Conservation (phyloP, 1,140 invertebrate species). For the Euwallacea fornicatus region DNA sequence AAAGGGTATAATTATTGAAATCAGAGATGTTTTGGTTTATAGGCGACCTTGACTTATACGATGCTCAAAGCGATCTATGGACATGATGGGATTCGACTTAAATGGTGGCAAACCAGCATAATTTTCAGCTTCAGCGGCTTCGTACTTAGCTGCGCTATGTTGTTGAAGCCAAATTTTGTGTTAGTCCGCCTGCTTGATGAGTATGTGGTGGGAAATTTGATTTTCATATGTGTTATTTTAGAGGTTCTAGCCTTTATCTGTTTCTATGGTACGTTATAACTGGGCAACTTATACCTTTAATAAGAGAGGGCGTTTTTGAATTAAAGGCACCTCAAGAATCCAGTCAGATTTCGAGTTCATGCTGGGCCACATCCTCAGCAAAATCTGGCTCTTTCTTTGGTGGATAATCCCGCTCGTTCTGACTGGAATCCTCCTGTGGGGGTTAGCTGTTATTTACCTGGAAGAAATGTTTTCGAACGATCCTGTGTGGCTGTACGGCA, state of each 20-base stretch:
- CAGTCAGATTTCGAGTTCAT: conserved; percentile 61
- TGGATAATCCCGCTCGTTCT: conserved; percentile 55
- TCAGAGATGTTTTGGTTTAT: conserved; percentile 35
- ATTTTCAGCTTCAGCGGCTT: conserved; percentile 50
- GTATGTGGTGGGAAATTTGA: conserved; percentile 57
- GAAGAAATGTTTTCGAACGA: conserved; percentile 44
- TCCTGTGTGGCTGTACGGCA: conserved; percentile 53
- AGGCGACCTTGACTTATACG: conserved; percentile 57
- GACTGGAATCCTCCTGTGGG: conserved; percentile 53
- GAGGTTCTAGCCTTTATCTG: conserved; percentile 57
- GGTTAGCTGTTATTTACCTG: conserved; percentile 47
- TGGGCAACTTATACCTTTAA: neutral
- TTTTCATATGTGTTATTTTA: conserved; percentile 54
- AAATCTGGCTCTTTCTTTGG: conserved; percentile 56
- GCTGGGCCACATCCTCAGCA: conserved; percentile 55
- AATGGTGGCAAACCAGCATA: conserved; percentile 54
- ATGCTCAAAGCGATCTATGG: conserved; percentile 54
- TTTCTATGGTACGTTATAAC: conserved; percentile 54
- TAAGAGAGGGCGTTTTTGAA: neutral
- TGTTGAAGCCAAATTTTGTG: conserved; percentile 47
- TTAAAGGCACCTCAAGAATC: conserved; percentile 54
- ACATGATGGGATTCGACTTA: conserved; percentile 50
- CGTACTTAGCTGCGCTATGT: conserved; percentile 45
- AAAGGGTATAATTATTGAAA: neutral
- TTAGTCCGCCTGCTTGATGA: conserved; percentile 57